A percentile compares a stretch with the other conserved stretches of the same genome.
phyloP scores from a whole-genome alignment of 2,888 invertebrate species.

The Glaucopsyche alexis region DNA sequence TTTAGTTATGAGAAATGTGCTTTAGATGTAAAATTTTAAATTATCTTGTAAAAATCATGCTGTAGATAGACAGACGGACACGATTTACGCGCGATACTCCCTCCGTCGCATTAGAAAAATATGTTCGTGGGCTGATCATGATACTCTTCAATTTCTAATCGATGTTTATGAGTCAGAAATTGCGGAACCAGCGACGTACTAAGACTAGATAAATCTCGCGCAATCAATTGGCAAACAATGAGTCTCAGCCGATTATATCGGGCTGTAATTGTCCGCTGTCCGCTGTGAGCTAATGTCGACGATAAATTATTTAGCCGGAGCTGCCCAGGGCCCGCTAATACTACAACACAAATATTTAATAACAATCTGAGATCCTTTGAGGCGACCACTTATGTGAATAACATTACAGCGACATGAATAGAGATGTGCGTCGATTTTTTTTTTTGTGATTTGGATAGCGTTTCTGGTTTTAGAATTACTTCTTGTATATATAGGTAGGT shows the following conservation, averaged over 20 bases:
- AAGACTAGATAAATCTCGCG: slow-evolving; percentile 26
- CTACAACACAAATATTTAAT: slow-evolving; percentile 80
- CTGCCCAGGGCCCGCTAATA: slow-evolving; percentile 63
- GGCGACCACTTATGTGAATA: slow-evolving; percentile 77
- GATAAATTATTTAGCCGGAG: slow-evolving; percentile 74
- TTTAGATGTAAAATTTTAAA: too few species aligned
- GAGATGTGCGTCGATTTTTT: slow-evolving; percentile 40
- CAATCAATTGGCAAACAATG: slow-evolving; percentile 38
- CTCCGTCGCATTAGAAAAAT: too few species aligned
- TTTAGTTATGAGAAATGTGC: too few species aligned
- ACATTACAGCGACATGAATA: slow-evolving; percentile 45
- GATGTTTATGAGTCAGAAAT: slow-evolving; percentile 3
- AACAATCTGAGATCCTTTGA: slow-evolving; percentile 74
- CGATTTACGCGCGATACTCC: too few species aligned
- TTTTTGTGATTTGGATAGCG: not conserved
- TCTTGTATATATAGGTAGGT: not conserved
- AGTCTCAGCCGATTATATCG: slow-evolving; percentile 47
- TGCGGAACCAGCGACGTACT: slow-evolving; percentile 1
- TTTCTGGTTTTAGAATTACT: not conserved
- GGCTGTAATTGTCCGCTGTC: slow-evolving; percentile 41
- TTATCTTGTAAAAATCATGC: too few species aligned
- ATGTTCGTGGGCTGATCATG: too few species aligned
- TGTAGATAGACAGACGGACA: too few species aligned
- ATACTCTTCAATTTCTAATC: not conserved
- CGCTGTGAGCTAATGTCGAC: slow-evolving; percentile 44